These are phyloP conservation scores for Flexamia atlantica DNA, from an alignment of 2,888 invertebrate species.

Conservation along the genomic window DNA sequence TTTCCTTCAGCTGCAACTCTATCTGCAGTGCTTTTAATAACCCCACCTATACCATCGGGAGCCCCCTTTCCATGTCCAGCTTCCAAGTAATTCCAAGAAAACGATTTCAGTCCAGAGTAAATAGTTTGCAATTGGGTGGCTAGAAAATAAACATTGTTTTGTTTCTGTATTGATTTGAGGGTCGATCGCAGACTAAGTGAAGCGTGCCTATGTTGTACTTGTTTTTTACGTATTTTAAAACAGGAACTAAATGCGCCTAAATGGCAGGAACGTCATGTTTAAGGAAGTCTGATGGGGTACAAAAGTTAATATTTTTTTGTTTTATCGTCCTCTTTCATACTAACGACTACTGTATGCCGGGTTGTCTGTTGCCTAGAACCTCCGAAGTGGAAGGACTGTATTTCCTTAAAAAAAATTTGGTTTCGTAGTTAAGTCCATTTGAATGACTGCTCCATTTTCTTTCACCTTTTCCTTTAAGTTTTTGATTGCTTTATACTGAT, in stretches of 20 bases:
- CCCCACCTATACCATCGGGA: slow-evolving; percentile 12
- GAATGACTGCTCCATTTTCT: slow-evolving; percentile 1
- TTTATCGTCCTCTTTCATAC: background rate
- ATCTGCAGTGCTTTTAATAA: slow-evolving; percentile 1
- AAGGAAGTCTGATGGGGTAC: background rate
- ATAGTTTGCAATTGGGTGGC: background rate
- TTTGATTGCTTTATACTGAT: slow-evolving; percentile 12
- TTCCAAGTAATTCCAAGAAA: slow-evolving; percentile 14
- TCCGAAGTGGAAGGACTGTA: slow-evolving; percentile 9
- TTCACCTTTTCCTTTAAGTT: background rate
- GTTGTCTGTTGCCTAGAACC: background rate
- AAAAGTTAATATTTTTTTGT: slow-evolving; percentile 7
- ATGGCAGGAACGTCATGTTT: slow-evolving; percentile 14
- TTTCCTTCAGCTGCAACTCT: slow-evolving; percentile 2
- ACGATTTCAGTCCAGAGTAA: slow-evolving; percentile 1
- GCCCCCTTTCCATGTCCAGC: slow-evolving; percentile 8
- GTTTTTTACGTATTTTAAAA: background rate
- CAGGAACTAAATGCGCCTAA: slow-evolving; percentile 4
- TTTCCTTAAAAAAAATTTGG: background rate
- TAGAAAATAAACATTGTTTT: slow-evolving; percentile 23
- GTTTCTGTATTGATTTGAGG: slow-evolving; percentile 1
- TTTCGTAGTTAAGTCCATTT: slow-evolving; percentile 9
- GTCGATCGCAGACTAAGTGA: background rate
- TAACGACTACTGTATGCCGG: background rate
- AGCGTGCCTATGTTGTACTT: background rate